A percentile compares a stretch with the other conserved stretches of the same genome.
Evolutionary conservation across 2,113 vertebrate genomes (phyloP).

Genomic region (Malurus elegans): DNA sequence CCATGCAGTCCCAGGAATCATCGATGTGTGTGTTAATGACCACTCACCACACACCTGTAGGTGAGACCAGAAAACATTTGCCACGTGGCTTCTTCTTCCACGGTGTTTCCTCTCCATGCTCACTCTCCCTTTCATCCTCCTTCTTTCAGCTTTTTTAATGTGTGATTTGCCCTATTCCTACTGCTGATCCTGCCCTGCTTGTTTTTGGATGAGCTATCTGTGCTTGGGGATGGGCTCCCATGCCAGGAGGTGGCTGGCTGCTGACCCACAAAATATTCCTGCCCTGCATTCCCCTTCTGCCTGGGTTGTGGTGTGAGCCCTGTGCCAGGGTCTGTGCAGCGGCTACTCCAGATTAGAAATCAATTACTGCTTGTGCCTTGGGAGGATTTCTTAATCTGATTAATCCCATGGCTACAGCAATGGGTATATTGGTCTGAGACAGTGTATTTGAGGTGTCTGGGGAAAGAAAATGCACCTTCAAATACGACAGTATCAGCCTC

Average conservation of each 20-base stretch:
- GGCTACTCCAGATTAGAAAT: background rate
- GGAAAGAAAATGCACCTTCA: background rate
- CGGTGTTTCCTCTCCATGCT: background rate
- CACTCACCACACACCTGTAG: background rate
- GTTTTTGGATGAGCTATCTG: background rate
- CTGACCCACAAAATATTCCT: background rate
- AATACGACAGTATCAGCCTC: background rate
- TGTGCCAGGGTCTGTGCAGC: background rate
- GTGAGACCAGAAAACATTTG: background rate
- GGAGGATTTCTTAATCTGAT: background rate
- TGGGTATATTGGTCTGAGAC: background rate
- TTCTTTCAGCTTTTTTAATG: background rate
- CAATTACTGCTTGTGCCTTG: background rate
- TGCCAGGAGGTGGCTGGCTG: background rate
- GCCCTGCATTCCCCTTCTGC: background rate
- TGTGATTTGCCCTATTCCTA: background rate
- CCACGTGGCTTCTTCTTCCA: background rate
- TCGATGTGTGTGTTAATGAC: background rate
- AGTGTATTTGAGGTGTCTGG: background rate
- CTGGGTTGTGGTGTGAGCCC: background rate
- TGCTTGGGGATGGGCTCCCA: background rate
- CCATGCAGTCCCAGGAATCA: background rate
- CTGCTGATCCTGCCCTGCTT: background rate
- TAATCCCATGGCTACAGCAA: background rate
- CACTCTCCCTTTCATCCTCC: background rate